A percentile compares a stretch with the other conserved stretches of the same genome.
Evolutionary conservation across 1,140 invertebrate genomes (phyloP).

Genomic region (Meloidogyne floridensis): DNA sequence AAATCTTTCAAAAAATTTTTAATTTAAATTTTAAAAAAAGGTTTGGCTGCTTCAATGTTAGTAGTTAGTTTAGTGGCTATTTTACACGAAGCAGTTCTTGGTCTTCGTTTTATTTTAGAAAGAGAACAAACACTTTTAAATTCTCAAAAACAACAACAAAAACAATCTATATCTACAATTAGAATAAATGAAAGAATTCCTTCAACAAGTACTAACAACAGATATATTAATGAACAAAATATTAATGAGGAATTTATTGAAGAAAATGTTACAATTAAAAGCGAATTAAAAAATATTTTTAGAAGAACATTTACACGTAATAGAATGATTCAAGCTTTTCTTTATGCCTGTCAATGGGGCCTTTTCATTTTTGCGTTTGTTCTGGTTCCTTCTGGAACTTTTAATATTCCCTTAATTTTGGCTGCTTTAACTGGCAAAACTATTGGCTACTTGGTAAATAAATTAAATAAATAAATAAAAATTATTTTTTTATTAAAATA

Average conservation of each 20-base stretch:
- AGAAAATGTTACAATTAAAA: background rate
- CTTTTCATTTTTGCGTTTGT: constrained; percentile 30
- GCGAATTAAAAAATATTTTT: constrained; percentile 16
- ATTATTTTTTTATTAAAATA: background rate
- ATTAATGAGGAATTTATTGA: background rate
- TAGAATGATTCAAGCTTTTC: constrained; percentile 24
- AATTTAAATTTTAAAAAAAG: constrained; percentile 4
- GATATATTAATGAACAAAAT: constrained; percentile 5
- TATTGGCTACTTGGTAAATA: constrained; percentile 24
- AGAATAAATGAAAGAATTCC: constrained; percentile 4
- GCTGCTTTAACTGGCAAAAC: constrained; percentile 38
- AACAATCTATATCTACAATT: constrained; percentile 4
- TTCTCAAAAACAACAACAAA: background rate
- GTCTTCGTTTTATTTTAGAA: constrained; percentile 39
- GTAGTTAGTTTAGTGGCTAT: constrained; percentile 30
- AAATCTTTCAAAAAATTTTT: constrained; percentile 17
- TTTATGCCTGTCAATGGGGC: constrained; percentile 19
- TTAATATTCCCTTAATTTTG: constrained; percentile 34
- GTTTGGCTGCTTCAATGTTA: constrained; percentile 35
- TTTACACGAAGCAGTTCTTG: constrained; percentile 37
- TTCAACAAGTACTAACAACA: background rate
- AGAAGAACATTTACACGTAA: constrained; percentile 26
- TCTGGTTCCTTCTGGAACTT: constrained; percentile 30
- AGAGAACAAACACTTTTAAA: constrained; percentile 28
- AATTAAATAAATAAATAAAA: background rate